Conservation (phyloP, 2,888 invertebrate species). For the Acanthoscelides obtectus region DNA sequence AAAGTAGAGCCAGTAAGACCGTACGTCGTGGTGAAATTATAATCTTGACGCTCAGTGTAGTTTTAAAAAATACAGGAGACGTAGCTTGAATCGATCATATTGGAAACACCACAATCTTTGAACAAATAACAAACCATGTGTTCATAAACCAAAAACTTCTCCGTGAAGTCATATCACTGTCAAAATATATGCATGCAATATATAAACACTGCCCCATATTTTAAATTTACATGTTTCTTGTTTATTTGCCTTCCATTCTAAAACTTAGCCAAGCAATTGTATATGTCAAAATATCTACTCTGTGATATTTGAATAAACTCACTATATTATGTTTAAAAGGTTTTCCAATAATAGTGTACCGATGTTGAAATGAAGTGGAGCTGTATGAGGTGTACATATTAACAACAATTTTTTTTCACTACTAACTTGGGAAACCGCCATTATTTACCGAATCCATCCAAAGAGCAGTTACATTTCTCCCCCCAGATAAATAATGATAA, state of each 20-base stretch:
- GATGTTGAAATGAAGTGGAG: too few relatives aligned
- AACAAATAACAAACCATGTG: constrained; percentile 6
- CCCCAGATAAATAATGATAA: too few relatives aligned
- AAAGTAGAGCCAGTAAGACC: too few relatives aligned
- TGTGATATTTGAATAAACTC: not conserved
- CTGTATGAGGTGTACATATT: too few relatives aligned
- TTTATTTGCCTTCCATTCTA: not conserved
- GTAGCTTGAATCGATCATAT: not conserved
- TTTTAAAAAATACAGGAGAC: not conserved
- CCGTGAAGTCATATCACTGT: constrained; percentile 17
- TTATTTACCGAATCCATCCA: too few relatives aligned
- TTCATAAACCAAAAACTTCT: constrained; percentile 12
- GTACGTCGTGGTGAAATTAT: too few relatives aligned
- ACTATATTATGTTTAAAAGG: not conserved
- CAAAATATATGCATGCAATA: constrained; percentile 14
- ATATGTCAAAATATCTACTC: not conserved
- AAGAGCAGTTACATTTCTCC: too few relatives aligned
- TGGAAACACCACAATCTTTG: not conserved
- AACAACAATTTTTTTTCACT: too few relatives aligned
- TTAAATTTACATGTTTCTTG: constrained; percentile 2
- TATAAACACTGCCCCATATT: constrained; percentile 15
- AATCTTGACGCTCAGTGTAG: too few relatives aligned
- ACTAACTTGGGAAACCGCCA: too few relatives aligned
- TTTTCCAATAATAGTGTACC: too few relatives aligned
- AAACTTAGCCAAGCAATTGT: not conserved